Evolutionary conservation across 2,113 vertebrate species (phyloP).

Genomic region (Columbina picui): DNA sequence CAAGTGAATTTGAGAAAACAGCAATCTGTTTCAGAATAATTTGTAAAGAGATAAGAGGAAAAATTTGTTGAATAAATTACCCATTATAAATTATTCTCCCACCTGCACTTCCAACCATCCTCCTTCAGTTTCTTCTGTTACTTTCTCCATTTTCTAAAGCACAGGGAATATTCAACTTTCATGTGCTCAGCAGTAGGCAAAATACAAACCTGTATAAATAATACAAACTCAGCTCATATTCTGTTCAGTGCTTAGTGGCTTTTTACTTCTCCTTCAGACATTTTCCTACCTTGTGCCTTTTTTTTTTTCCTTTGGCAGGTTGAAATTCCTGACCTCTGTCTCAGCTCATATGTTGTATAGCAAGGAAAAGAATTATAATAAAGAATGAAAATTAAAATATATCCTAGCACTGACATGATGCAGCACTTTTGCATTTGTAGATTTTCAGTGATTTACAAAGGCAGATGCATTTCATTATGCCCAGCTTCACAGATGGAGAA

Average conservation of each 20-base stretch:
- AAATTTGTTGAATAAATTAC: constrained; percentile 68
- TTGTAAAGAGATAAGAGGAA: constrained; percentile 49
- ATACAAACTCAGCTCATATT: constrained; percentile 23
- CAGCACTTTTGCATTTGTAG: not conserved
- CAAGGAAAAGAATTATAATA: not conserved
- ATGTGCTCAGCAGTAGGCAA: constrained; percentile 68
- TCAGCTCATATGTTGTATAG: not conserved
- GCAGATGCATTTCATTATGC: not conserved
- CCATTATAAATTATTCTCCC: constrained; percentile 61
- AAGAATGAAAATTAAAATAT: constrained; percentile 13
- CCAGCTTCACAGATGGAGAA: constrained; percentile 7
- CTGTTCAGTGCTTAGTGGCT: constrained; percentile 1
- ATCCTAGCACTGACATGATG: not conserved
- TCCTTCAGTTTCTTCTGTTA: constrained; percentile 62
- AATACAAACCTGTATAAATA: constrained; percentile 72
- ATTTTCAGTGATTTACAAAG: not conserved
- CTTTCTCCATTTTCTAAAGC: constrained; percentile 38
- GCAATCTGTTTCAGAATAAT: constrained; percentile 63
- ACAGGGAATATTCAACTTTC: constrained; percentile 67
- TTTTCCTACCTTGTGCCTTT: not conserved
- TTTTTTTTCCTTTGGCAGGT: not conserved
- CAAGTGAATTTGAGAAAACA: constrained; percentile 64
- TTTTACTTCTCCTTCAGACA: not conserved
- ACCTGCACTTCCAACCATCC: constrained; percentile 65
- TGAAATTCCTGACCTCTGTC: not conserved